Evolutionary conservation across 2,113 vertebrate genomes (phyloP).

Genomic region (Sterrhoptilus dennistouni): DNA sequence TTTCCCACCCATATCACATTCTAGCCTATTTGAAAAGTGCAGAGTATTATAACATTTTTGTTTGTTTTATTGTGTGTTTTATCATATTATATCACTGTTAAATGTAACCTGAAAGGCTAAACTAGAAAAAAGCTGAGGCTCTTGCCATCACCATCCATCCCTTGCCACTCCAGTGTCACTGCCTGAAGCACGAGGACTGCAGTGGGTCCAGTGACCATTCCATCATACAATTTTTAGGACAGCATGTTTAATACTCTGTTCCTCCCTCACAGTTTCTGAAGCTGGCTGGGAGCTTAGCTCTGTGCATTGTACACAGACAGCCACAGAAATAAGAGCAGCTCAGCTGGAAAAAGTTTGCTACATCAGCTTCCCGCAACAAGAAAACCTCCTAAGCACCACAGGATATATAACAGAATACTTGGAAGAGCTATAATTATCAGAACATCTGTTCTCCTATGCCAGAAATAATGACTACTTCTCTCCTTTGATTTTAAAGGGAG

Average conservation of each 20-base stretch:
- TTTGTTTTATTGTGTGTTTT: neutral
- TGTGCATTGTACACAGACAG: neutral
- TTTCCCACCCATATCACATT: neutral
- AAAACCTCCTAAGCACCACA: slow-evolving; percentile 15
- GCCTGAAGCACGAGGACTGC: neutral
- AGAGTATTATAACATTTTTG: neutral
- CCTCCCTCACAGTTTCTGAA: neutral
- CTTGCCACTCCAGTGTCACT: neutral
- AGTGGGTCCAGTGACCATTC: rapidly evolving
- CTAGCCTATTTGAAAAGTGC: neutral
- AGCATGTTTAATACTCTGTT: neutral
- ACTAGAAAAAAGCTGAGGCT: neutral
- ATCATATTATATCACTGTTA: neutral
- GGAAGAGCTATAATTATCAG: slow-evolving; percentile 56
- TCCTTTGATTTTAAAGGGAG: neutral
- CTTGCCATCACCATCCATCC: rapidly evolving
- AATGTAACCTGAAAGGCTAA: neutral
- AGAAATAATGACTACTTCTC: neutral
- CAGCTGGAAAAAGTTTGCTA: neutral
- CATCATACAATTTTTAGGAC: rapidly evolving
- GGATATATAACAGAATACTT: slow-evolving; percentile 59
- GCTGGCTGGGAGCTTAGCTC: neutral
- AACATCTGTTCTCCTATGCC: neutral
- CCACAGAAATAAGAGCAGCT: neutral
- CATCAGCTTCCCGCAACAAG: slow-evolving; percentile 31